phyloP scores from a whole-genome alignment of 2,113 vertebrate species.

The Phoenicopterus ruber region DNA sequence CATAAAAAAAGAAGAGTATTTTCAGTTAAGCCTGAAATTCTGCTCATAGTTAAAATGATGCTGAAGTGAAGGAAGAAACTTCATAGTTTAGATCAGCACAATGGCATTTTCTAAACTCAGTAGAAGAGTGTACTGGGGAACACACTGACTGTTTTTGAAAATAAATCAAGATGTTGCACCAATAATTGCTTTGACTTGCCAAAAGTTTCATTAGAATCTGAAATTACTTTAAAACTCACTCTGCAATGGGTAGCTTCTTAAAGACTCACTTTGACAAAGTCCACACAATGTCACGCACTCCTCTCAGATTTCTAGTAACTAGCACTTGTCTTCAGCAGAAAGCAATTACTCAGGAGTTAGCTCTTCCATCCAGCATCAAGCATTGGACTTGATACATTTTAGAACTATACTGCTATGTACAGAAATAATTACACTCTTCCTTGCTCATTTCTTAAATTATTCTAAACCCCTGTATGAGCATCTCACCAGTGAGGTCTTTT shows the following conservation, averaged over 20 bases:
- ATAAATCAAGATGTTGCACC: background rate
- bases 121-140: background rate
- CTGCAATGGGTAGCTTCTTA: background rate
- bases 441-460: background rate
- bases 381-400: background rate
- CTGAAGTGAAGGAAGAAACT: background rate
- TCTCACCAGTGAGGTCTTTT: conserved; percentile 94
- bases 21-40: background rate
- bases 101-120: background rate
- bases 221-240: background rate
- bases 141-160: background rate
- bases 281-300: background rate
- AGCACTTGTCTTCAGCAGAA: background rate
- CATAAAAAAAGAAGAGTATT: background rate
- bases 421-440: background rate
- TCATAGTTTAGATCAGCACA: background rate
- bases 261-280: background rate
- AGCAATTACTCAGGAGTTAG: background rate
- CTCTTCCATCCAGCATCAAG: background rate
- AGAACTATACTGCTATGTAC: background rate
- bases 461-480: background rate
- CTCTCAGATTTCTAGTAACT: background rate
- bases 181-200: background rate
- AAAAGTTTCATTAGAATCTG: background rate
- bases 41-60: background rate